Percentiles rank a stretch among this genome's conserved stretches.
phyloP scores from a whole-genome alignment of 2,113 vertebrate species.

The Otocyon megalotis region DNA sequence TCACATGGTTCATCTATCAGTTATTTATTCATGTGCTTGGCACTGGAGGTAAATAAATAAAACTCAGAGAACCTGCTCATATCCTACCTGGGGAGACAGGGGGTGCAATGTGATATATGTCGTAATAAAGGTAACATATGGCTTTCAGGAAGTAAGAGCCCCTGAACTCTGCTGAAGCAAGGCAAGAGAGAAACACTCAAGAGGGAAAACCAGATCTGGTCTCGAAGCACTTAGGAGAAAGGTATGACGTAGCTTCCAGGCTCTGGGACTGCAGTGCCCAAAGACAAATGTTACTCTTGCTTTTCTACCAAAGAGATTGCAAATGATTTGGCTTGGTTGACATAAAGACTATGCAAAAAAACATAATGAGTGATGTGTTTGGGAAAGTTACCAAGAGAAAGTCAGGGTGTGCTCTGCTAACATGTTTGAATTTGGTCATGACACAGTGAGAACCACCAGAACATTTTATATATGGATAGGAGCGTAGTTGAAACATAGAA shows the following conservation, averaged over 20 bases:
- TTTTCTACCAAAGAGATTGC: background rate
- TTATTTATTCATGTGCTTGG: background rate
- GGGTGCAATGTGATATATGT: background rate
- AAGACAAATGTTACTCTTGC: background rate
- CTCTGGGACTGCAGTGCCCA: accelerated
- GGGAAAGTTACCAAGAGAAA: background rate
- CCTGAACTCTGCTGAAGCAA: background rate
- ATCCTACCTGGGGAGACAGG: background rate
- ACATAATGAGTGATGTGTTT: background rate
- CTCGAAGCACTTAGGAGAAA: background rate
- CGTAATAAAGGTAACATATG: background rate
- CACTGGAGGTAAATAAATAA: background rate
- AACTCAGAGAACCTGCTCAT: background rate
- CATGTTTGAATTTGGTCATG: background rate
- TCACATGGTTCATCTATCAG: background rate
- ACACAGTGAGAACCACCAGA: background rate
- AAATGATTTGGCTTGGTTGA: background rate
- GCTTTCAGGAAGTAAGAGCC: background rate
- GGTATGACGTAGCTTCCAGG: background rate
- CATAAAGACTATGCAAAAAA: background rate
- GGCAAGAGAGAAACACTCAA: background rate
- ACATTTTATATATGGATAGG: background rate
- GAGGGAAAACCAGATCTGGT: background rate
- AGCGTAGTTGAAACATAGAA: background rate
- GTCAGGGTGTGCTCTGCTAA: background rate